Percentiles rank a stretch among this genome's conserved stretches.
Evolutionary conservation across 2,888 invertebrate genomes (phyloP).

Genomic region (Epinotia nisella): DNA sequence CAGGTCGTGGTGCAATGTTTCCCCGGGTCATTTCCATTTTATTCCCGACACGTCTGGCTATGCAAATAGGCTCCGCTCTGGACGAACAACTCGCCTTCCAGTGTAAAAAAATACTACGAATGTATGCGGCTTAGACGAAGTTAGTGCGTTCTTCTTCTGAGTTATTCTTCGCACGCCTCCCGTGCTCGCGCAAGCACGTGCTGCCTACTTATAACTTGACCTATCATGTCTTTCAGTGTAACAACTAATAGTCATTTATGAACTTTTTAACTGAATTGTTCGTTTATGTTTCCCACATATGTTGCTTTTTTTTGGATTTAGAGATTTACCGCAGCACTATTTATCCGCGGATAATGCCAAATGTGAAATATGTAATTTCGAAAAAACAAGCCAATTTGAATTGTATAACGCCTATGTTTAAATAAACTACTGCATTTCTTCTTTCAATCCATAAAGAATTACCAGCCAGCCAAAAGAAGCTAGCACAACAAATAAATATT

Average conservation of each 20-base stretch:
- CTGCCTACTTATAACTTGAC: constrained; percentile 57
- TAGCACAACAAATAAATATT: constrained; percentile 19
- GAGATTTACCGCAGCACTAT: background rate
- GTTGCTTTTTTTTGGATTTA: background rate
- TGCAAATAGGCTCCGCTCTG: constrained; percentile 64
- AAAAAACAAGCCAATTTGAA: background rate
- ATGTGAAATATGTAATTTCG: background rate
- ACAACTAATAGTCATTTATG: constrained; percentile 34
- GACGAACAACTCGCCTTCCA: constrained; percentile 43
- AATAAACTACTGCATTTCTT: background rate
- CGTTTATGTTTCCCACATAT: background rate
- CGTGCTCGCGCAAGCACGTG: constrained; percentile 50
- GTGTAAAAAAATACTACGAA: background rate
- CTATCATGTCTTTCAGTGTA: constrained; percentile 51
- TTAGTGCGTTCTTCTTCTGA: constrained; percentile 12
- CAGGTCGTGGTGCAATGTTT: constrained; percentile 53
- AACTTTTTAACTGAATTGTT: background rate
- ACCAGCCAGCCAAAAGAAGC: no score
- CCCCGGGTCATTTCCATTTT: constrained; percentile 77
- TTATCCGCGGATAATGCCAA: background rate
- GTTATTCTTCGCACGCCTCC: constrained; percentile 1
- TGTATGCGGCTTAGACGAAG: background rate
- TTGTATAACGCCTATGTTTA: background rate
- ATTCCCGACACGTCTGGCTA: constrained; percentile 81
- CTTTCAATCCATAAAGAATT: no score